Evolutionary conservation across 1,140 invertebrate species (phyloP), one percentile per base, ranked within the genome.

Genomic region (Littorina saxatilis): DNA sequence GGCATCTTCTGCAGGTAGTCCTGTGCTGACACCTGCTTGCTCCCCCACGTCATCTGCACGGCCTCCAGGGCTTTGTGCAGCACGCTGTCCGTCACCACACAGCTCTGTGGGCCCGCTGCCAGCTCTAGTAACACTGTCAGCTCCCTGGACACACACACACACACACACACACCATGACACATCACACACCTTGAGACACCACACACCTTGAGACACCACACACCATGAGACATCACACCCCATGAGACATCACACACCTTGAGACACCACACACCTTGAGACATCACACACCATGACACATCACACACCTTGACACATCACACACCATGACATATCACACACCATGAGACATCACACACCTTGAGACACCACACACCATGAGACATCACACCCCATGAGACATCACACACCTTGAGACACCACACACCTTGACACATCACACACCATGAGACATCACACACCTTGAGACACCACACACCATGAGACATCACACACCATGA

Each of bases 1-100:
- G 89, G 88, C 88, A 90, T 88, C 50, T 81, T 87, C 52, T 89
- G 84, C n/a, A 84, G 17, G 23, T 84, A 47, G 50, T 73, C 80
- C 32, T 85, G 79, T 13, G 83, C 77, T 5, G 83, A 82, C 17
- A 86, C 80, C 79, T 90, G 89, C 83, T 86, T 86, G 27, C 85
- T 79, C 32, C 84, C 83, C 89, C 89, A 90, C 39, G 86, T 88
- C 87, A 89, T 89, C 70, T 86, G 84, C 0, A 90, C 82, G 27
- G 85, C 82, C 20, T 89, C 85, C 72, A 90, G 55, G 3, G 86
- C 84, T 35, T 84, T 83, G 39, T 82, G 82, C 27, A 89, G 85
- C 27, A 84, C 83, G 5, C 40, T 72, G 17, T 86, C 75, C 9
- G 81, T 82, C 20, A 83, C 79, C 20, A 76, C 63, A 35, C 83